Evolutionary conservation across 2,113 vertebrate species (phyloP), one percentile per base, ranked within the genome.

Genomic region (Halcyon malimbica): DNA sequence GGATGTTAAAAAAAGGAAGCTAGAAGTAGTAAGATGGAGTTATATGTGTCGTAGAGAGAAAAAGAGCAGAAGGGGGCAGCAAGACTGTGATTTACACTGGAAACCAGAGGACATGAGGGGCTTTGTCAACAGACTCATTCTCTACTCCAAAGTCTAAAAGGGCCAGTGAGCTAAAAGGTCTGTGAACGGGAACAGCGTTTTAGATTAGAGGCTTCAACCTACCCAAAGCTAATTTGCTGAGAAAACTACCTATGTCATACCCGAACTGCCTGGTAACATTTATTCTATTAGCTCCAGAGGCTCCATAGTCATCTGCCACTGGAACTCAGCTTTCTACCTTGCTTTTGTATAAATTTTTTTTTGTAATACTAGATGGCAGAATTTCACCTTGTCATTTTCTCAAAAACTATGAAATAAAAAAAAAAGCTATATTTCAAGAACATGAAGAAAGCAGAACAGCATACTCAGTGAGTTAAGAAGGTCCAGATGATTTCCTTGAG

Each of bases 21-120:
- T 65, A 50, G 13, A 78, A 65, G 23, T 62, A 65, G 74, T 24
- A 51, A 51, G 29, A 35, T 57, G 8, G 37, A 84, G 9, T 56
- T 84, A 46, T 8, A 42, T 0, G 0, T 26, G 9, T 31, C 6
- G 41, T 1, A 33, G 20, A 73, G 16, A 33, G 16, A 80, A 13
- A 85, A 83, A 77, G 28, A 64, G 29, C 21, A 60, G 84, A 83
- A 87, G 84, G 5, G 10, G 7, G 14, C 23, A 60, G 44, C 2
- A 2, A 42, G 37, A 57, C 13, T 73, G 15, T 33, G 44, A 77
- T 69, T 87, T 68, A 56, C 3, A 56, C 35, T 65, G 33, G 46
- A 89, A 78, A 46, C 6, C 44, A 48, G 39, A 83, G 33, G 8
- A 51, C 44, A 33, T 50, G 13, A 90, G 15, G 4, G 6, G 10